Evolutionary conservation across 2,888 invertebrate species (phyloP), one percentile per base, ranked within the genome.

Genomic region (Microdon myrmicae): DNA sequence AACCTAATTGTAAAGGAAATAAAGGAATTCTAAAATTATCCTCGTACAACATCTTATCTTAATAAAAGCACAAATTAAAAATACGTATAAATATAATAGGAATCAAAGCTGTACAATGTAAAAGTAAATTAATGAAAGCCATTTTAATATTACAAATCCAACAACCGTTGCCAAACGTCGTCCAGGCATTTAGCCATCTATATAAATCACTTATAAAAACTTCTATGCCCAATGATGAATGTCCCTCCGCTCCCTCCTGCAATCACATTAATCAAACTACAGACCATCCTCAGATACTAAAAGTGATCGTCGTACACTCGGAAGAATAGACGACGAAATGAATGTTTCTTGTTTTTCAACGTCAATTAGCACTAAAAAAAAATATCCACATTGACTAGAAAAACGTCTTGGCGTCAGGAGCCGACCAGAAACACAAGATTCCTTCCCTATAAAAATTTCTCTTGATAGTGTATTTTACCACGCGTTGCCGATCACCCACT

Each of bases 181-280:
- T 47, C 25, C 20, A 51, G 53, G 25, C 41, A 22, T 23, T 58
- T 58, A 31, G 51, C 37, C 47, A 43, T 64, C 45, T 64, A 53
- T 58, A 51, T 58, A 34, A 58, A 58, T 53, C 35, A 58, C 51
- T 51, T 58, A 55, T 64, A 39, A 35, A 32, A 51, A 39, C 39
- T 47, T 39, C 16, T 34, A 55, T 39, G 47, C 41, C 47, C 32
- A 23, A 58, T 51, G 47, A 51, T 32, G 47, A 64, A 64, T 64
- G 41, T 28, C 49, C 45, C 35, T 37, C 47, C n/a, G n/a, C n/a
- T n/a, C n/a, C n/a, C n/a, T n/a, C n/a, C n/a, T n/a, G n/a, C n/a
- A n/a, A 41, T 45, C 37, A 28, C 51, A 64, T 64, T 58, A 34
- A 58, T 64, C 64, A 64, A 51, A 58, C 12, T 60, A 54, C 16